A percentile compares a stretch with the other conserved stretches of the same genome.
Evolutionary conservation across 2,888 invertebrate species (phyloP).

Genomic region (Thysanoteuthis rhombus): DNA sequence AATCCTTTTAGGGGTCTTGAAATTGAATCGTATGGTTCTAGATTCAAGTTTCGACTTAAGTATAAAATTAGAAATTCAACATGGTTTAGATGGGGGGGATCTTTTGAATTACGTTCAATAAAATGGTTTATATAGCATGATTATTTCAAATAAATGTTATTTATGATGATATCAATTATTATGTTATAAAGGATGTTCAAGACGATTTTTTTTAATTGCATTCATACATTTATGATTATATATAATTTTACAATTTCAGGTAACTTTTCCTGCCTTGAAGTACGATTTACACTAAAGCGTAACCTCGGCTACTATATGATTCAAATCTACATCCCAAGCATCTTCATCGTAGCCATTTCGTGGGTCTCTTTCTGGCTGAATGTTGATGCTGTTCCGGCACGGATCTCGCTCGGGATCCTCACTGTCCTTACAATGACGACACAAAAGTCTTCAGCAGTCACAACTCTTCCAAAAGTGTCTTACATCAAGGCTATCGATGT

Average conservation of each 20-base stretch:
- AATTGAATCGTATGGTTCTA: no score
- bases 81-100: no score
- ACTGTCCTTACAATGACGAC: slow-evolving; percentile 54
- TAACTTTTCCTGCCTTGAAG: slow-evolving; percentile 51
- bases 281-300: slow-evolving; percentile 47
- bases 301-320: slow-evolving; percentile 60
- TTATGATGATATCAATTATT: no score
- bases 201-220: no score
- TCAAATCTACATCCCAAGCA: slow-evolving; percentile 57
- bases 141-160: no score
- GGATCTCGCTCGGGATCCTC: slow-evolving; percentile 51
- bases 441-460: slow-evolving; percentile 45
- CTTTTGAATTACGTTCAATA: no score
- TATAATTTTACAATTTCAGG: slow-evolving; percentile 43
- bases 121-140: no score
- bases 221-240: no score
- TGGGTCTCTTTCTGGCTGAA: slow-evolving; percentile 59
- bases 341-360: slow-evolving; percentile 54
- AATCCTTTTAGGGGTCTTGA: no score
- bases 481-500: slow-evolving; percentile 58
- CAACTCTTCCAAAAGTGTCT: slow-evolving; percentile 51
- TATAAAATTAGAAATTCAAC: no score
- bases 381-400: slow-evolving; percentile 54
- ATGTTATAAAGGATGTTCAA: no score
- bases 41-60: no score